Percentiles rank a stretch among this genome's conserved stretches.
phyloP scores from a whole-genome alignment of 2,113 vertebrate species.

The Sinocyclocheilus anophthalmus region DNA sequence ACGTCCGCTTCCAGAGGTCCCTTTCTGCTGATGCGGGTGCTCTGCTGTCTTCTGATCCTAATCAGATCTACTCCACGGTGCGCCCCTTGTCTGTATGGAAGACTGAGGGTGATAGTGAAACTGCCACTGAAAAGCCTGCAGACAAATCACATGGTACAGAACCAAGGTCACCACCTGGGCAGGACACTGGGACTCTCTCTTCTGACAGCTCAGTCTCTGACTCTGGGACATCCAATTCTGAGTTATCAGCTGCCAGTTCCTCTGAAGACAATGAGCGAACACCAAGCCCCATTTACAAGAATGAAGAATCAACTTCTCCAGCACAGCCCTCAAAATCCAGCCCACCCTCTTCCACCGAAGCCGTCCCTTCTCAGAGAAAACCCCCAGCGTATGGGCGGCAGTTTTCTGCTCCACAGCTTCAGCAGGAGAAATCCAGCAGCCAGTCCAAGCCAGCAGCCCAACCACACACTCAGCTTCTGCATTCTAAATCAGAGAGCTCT shows the following conservation, averaged over 20 bases:
- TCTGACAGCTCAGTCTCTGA: conserved; percentile 64
- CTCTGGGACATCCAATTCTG: conserved; percentile 60
- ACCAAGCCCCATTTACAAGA: conserved; percentile 59
- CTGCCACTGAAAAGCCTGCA: conserved; percentile 3
- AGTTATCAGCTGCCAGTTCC: conserved; percentile 65
- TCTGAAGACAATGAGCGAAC: conserved; percentile 62
- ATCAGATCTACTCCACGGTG: conserved; percentile 71
- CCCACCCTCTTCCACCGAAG: conserved; percentile 19
- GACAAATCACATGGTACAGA: conserved; percentile 30
- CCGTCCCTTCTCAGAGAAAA: conserved; percentile 48
- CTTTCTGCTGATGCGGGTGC: conserved; percentile 74
- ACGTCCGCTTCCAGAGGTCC: conserved; percentile 67
- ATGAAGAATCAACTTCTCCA: conserved; percentile 45
- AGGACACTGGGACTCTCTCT: conserved; percentile 64
- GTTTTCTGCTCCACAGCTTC: conserved; percentile 67
- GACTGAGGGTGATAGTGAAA: conserved; percentile 41
- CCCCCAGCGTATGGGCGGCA: conserved; percentile 65
- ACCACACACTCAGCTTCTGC: conserved; percentile 55
- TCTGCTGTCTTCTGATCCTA: conserved; percentile 62
- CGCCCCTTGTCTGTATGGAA: conserved; percentile 66
- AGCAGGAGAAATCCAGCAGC: conserved; percentile 52
- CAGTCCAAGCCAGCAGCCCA: conserved; percentile 29
- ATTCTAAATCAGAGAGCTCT: conserved; percentile 65
- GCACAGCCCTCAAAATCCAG: conserved; percentile 24
- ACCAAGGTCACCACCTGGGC: conserved; percentile 48